A percentile compares a stretch with the other conserved stretches of the same genome.
phyloP scores from a whole-genome alignment of 2,113 vertebrate genomes.

The Capra hircus region DNA sequence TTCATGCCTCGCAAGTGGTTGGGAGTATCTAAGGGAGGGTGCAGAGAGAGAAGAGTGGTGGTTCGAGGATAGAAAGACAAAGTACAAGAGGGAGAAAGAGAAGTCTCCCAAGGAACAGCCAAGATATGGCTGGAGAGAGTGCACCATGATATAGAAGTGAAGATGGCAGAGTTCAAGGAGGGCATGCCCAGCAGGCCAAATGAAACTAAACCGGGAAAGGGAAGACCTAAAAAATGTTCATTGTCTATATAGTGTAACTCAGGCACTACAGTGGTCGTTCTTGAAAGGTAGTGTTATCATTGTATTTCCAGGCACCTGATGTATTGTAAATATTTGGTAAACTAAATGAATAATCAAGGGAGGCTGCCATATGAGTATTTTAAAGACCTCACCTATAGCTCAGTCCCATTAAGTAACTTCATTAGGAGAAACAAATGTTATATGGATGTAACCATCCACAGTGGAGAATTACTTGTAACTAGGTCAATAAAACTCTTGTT shows the following conservation, averaged over 20 bases:
- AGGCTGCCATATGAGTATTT: not conserved
- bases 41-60: not conserved
- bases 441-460: not conserved
- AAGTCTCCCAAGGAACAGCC: not conserved
- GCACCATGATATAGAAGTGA: not conserved
- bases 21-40: not conserved
- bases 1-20: not conserved
- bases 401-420: not conserved
- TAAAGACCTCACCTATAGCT: not conserved
- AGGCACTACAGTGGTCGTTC: not conserved
- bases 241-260: not conserved
- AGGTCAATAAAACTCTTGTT: not conserved
- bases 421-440: not conserved
- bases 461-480: not conserved
- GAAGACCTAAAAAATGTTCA: not conserved
- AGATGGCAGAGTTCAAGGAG: not conserved
- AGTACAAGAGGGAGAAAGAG: not conserved
- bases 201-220: not conserved
- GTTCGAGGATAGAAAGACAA: not conserved
- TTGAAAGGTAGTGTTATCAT: not conserved
- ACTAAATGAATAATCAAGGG: not conserved
- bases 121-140: not conserved
- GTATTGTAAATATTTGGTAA: not conserved
- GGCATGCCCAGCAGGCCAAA: not conserved
- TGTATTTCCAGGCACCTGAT: not conserved